phyloP scores from a whole-genome alignment of 2,113 vertebrate species.

The Nannobrachium achirus region DNA sequence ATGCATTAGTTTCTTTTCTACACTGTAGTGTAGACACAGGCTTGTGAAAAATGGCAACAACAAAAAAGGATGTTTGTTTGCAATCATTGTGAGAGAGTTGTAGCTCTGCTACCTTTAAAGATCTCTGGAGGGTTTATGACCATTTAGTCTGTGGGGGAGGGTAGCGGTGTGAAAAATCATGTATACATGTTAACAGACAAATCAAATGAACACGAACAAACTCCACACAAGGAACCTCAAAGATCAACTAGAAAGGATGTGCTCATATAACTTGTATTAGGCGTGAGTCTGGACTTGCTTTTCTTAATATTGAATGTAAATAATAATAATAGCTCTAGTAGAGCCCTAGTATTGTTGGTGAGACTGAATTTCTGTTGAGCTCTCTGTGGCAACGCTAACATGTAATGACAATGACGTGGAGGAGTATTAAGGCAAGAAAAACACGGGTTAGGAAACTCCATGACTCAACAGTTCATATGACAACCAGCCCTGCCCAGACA shows the following conservation, averaged over 20 bases:
- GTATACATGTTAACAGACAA: conserved; percentile 39
- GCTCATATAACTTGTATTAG: background rate
- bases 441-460: conserved; percentile 42
- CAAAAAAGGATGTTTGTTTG: no score
- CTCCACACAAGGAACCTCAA: background rate
- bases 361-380: conserved; percentile 15
- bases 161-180: background rate
- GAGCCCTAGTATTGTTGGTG: background rate
- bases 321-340: conserved; percentile 18
- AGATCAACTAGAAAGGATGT: conserved; percentile 17
- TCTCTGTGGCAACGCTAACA: conserved; percentile 1
- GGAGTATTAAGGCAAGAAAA: conserved; percentile 38
- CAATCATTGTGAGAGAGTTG: no score
- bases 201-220: conserved; percentile 33
- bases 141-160: conserved; percentile 41
- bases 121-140: conserved; percentile 18
- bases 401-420: conserved; percentile 32
- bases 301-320: background rate
- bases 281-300: conserved; percentile 27
- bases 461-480: conserved; percentile 61
- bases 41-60: no score
- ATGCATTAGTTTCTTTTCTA: no score
- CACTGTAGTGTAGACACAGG: no score
- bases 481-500: conserved; percentile 40
- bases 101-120: no score